Evolutionary conservation across 1,140 invertebrate genomes (phyloP).

Genomic region (Conus ventricosus): DNA sequence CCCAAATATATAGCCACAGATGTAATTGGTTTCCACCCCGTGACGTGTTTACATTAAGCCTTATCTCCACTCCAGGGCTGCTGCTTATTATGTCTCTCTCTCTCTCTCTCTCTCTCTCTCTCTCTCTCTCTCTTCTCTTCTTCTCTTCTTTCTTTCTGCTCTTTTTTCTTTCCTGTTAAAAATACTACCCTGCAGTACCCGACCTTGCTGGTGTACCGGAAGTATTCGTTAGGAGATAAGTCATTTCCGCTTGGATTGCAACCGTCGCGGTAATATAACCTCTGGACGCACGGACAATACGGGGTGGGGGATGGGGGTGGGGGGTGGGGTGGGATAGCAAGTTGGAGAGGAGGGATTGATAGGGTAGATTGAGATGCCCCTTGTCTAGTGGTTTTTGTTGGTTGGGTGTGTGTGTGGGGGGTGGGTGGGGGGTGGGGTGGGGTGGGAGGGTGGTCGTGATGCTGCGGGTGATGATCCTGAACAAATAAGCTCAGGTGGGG

Average conservation of each 20-base stretch:
- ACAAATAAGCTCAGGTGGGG: background rate
- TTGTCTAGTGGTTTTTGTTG: background rate
- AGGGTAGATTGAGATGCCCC: background rate
- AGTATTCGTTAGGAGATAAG: slow-evolving; percentile 22
- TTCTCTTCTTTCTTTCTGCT: no score
- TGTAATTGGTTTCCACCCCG: slow-evolving; percentile 9
- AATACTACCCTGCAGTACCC: background rate
- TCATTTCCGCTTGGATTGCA: slow-evolving; percentile 26
- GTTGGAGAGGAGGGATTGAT: background rate
- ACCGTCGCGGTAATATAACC: background rate
- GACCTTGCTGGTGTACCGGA: slow-evolving; percentile 11
- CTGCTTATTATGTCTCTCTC: background rate
- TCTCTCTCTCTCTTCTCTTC: background rate
- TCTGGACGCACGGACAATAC: background rate
- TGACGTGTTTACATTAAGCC: slow-evolving; percentile 3
- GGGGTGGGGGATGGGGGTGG: no score
- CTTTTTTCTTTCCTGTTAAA: background rate
- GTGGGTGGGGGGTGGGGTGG: no score
- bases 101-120: background rate
- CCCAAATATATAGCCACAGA: background rate
- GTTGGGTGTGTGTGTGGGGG: no score
- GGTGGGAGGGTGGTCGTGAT: no score
- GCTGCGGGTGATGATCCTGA: background rate
- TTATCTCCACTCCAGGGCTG: background rate
- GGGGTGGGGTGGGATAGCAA: background rate